Conservation (phyloP, 2,888 invertebrate species). For the Fabriciana adippe region DNA sequence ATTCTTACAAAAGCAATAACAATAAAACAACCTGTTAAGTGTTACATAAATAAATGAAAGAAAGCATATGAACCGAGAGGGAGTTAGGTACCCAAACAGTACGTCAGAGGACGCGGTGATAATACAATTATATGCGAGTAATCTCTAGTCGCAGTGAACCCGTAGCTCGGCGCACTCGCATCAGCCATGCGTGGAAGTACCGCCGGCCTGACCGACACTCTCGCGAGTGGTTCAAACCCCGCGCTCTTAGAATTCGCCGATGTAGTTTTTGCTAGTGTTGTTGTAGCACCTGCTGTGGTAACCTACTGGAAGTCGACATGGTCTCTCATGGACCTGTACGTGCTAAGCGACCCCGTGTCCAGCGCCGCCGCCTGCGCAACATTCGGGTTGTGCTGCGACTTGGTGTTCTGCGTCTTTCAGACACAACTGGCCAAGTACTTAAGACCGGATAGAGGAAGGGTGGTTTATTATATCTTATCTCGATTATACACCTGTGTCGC, state of each 20-base stretch:
- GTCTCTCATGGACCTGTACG: slow-evolving; percentile 88
- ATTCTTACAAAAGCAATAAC: not conserved
- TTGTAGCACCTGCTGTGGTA: slow-evolving; percentile 91
- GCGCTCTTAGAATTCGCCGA: slow-evolving; percentile 86
- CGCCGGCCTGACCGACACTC: slow-evolving; percentile 84
- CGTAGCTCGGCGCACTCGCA: slow-evolving; percentile 58
- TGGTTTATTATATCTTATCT: slow-evolving; percentile 87
- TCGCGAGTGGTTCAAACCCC: slow-evolving; percentile 79
- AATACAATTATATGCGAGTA: slow-evolving; percentile 70
- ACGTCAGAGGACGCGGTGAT: slow-evolving; percentile 67
- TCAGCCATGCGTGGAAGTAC: slow-evolving; percentile 85
- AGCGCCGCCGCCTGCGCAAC: slow-evolving; percentile 86
- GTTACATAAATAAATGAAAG: slow-evolving; percentile 30
- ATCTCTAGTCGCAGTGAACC: slow-evolving; percentile 57
- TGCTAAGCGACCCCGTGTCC: slow-evolving; percentile 82
- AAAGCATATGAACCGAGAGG: slow-evolving; percentile 45
- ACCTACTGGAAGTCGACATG: slow-evolving; percentile 94
- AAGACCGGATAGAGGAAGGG: slow-evolving; percentile 86
- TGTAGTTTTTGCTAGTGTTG: slow-evolving; percentile 85
- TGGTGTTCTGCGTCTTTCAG: slow-evolving; percentile 87
- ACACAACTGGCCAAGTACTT: slow-evolving; percentile 77
- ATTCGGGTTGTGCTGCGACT: slow-evolving; percentile 87
- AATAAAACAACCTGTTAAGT: not conserved
- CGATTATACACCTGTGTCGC: slow-evolving; percentile 89
- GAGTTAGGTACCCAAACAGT: slow-evolving; percentile 39